phyloP scores from a whole-genome alignment of 2,888 invertebrate species.

The Sturmia bella region DNA sequence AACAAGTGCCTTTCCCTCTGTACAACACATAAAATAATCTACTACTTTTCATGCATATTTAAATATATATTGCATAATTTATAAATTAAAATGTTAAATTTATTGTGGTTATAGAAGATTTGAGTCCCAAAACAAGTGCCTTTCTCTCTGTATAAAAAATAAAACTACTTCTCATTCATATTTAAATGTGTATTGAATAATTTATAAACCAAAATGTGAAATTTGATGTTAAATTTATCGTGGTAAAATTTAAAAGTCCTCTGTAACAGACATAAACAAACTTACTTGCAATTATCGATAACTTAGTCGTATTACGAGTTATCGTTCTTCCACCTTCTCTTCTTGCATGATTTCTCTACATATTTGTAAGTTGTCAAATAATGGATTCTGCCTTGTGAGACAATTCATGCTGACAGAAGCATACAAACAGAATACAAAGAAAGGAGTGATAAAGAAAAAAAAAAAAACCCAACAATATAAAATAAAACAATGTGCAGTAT shows the following conservation, averaged over 20 bases:
- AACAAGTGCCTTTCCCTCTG: too few species aligned
- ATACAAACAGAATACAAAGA: constrained; percentile 16
- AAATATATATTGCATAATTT: too few species aligned
- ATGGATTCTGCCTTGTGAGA: constrained; percentile 51
- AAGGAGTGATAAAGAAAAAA: constrained; percentile 22
- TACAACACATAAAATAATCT: too few species aligned
- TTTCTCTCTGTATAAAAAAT: too few species aligned
- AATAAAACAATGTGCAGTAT: constrained; percentile 45
- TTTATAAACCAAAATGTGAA: too few species aligned
- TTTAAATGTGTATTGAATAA: too few species aligned
- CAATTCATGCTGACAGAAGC: constrained; percentile 47
- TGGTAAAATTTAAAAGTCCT: not conserved
- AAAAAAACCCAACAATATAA: not conserved
- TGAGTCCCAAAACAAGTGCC: too few species aligned
- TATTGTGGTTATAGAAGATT: too few species aligned
- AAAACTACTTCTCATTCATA: too few species aligned
- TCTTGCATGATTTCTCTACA: constrained; percentile 41
- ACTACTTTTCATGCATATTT: too few species aligned
- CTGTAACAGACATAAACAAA: not conserved
- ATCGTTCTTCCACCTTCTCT: constrained; percentile 31
- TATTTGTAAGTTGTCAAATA: constrained; percentile 45
- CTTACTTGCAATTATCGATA: constrained; percentile 21
- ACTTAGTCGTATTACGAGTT: not conserved
- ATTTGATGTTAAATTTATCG: not conserved
- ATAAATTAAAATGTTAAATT: too few species aligned